A percentile compares a stretch with the other conserved stretches of the same genome.
phyloP scores from a whole-genome alignment of 2,113 vertebrate genomes.

The Paratilapia polleni region DNA sequence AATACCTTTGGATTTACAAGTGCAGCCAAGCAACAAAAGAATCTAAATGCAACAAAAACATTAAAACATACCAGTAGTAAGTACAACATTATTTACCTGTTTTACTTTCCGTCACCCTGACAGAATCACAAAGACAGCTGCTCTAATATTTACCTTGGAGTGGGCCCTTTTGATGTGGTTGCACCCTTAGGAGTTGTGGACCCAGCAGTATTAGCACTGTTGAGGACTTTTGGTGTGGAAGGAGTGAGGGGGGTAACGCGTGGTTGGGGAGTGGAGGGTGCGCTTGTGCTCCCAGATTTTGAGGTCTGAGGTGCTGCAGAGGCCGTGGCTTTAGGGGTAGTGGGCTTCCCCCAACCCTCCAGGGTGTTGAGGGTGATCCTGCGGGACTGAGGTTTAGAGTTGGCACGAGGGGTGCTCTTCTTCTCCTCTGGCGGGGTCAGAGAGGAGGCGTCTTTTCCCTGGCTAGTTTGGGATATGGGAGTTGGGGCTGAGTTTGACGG shows the following conservation, averaged over 20 bases:
- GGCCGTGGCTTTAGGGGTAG: conserved; percentile 51
- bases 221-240: conserved; percentile 57
- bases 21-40: background rate
- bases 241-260: conserved; percentile 43
- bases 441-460: conserved; percentile 66
- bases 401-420: conserved; percentile 73
- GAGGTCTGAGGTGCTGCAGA: conserved; percentile 35
- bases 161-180: conserved; percentile 71
- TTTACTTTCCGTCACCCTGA: background rate
- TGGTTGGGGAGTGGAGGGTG: conserved; percentile 56
- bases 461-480: conserved; percentile 30
- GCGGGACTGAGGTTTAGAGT: conserved; percentile 81
- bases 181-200: conserved; percentile 61
- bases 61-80: background rate
- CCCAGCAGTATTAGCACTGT: conserved; percentile 7
- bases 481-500: conserved; percentile 9
- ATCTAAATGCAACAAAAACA: background rate
- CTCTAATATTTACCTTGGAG: conserved; percentile 83
- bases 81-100: background rate
- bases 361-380: conserved; percentile 92
- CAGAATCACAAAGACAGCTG: background rate
- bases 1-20: background rate
- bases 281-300: conserved; percentile 39
- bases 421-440: conserved; percentile 79
- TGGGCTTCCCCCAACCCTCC: conserved; percentile 89